Evolutionary conservation across 2,888 invertebrate species (phyloP).

Genomic region (Harpalus rufipes): DNA sequence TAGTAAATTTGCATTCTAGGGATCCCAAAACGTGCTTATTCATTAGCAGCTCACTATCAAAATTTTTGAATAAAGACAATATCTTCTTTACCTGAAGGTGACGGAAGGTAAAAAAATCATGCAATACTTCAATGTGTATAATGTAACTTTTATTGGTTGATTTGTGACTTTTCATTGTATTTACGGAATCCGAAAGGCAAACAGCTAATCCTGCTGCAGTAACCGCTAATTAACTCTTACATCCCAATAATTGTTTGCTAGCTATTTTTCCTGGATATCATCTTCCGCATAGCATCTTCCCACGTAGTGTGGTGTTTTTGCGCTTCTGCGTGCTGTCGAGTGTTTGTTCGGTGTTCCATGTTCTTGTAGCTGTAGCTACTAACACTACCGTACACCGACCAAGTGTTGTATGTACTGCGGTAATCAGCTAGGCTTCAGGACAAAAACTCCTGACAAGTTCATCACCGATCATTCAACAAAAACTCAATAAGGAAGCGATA

Average conservation of each 20-base stretch:
- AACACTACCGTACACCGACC: not conserved
- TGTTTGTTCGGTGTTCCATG: slow-evolving; percentile 1
- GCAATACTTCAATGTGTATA: too few relatives aligned
- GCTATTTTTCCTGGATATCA: not conserved
- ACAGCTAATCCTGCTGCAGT: not conserved
- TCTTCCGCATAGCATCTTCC: slow-evolving; percentile 4
- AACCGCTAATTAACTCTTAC: not conserved
- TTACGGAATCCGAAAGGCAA: not conserved
- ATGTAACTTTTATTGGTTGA: too few relatives aligned
- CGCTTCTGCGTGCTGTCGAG: not conserved
- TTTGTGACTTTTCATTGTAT: not conserved
- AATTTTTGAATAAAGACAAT: too few relatives aligned
- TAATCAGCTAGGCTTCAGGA: not conserved
- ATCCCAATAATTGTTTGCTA: not conserved
- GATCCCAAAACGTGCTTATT: too few relatives aligned
- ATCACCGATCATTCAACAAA: not conserved
- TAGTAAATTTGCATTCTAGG: too few relatives aligned
- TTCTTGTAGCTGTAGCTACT: not conserved
- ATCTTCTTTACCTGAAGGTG: too few relatives aligned
- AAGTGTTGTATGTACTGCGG: not conserved
- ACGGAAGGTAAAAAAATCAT: too few relatives aligned
- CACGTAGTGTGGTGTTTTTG: not conserved
- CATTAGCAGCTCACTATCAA: too few relatives aligned
- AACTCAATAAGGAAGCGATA: slow-evolving; percentile 8
- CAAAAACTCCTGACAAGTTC: slow-evolving; percentile 19